A percentile compares a stretch with the other conserved stretches of the same genome.
These are phyloP conservation scores for Himalopsyche phryganea DNA, from an alignment of 1,140 invertebrate genomes.

Conservation along the genomic window DNA sequence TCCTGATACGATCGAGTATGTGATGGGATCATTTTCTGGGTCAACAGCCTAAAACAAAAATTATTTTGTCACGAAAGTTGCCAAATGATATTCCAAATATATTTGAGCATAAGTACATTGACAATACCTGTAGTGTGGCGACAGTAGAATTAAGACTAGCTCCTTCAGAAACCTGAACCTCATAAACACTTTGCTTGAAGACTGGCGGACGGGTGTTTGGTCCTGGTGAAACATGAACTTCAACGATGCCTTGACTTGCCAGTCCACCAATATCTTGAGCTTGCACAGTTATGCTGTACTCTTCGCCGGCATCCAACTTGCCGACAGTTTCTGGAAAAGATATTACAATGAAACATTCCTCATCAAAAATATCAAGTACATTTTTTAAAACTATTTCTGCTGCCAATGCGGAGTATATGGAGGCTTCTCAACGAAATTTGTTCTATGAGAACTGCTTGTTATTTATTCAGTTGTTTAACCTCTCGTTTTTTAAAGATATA, in stretches of 20 bases:
- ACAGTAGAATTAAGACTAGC: conserved; percentile 82
- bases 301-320: conserved; percentile 77
- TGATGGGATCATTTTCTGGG: conserved; percentile 83
- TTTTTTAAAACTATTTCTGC: background rate
- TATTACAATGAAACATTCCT: no score
- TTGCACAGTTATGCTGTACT: conserved; percentile 83
- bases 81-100: background rate
- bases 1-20: conserved; percentile 79
- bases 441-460: no score
- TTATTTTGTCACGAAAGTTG: conserved; percentile 7
- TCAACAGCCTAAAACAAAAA: conserved; percentile 67
- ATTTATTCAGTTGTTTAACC: no score
- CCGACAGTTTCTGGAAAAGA: conserved; percentile 58
- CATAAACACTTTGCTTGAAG: conserved; percentile 75
- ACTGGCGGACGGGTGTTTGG: conserved; percentile 81
- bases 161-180: conserved; percentile 83
- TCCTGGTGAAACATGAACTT: conserved; percentile 64
- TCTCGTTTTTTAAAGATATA: no score
- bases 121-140: conserved; percentile 51
- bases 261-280: conserved; percentile 69
- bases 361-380: no score
- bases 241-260: conserved; percentile 77
- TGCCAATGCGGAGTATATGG: no score
- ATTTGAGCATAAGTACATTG: background rate
- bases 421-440: no score